A percentile compares a stretch with the other conserved stretches of the same genome.
Conservation (phyloP, 2,797 vertebrate genomes). For the Eulemur mongoz region DNA sequence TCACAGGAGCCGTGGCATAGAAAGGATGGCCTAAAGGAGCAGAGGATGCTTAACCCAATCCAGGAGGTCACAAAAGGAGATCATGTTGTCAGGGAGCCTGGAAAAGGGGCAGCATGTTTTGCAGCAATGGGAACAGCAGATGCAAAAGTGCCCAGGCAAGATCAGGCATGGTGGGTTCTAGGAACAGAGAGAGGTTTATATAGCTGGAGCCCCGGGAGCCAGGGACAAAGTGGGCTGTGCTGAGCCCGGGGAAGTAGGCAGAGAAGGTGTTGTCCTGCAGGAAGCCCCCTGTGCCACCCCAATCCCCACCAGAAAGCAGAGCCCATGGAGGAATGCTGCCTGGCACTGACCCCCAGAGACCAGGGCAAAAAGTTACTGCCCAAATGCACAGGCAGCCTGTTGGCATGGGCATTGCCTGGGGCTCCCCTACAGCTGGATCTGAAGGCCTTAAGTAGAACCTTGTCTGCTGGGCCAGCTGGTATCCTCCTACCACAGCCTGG, state of each 20-base stretch:
- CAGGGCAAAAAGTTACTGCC: not conserved
- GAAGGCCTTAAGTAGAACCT: not conserved
- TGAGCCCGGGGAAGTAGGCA: not conserved
- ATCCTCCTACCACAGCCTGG: not conserved
- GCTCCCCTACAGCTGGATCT: not conserved
- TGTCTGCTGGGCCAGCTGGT: not conserved
- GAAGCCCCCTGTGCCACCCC: not conserved
- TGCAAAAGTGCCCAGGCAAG: not conserved
- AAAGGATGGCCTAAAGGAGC: too few relatives aligned
- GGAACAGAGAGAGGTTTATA: not conserved
- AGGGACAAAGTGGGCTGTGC: not conserved
- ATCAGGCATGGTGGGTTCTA: not conserved
- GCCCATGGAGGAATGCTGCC: not conserved
- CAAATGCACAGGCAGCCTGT: not conserved
- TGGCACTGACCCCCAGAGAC: not conserved
- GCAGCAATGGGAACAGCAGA: not conserved
- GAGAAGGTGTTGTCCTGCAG: not conserved
- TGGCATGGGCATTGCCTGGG: not conserved
- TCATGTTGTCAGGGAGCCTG: not conserved
- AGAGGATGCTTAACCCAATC: not conserved
- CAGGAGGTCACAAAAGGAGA: not conserved
- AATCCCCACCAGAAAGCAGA: not conserved
- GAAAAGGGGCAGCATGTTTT: not conserved
- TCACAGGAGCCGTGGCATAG: accelerated
- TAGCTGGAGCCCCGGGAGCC: not conserved